A percentile compares a stretch with the other conserved stretches of the same genome.
These are phyloP conservation scores for Chrosomus eos DNA, from an alignment of 2,797 vertebrate species.

Conservation along the genomic window DNA sequence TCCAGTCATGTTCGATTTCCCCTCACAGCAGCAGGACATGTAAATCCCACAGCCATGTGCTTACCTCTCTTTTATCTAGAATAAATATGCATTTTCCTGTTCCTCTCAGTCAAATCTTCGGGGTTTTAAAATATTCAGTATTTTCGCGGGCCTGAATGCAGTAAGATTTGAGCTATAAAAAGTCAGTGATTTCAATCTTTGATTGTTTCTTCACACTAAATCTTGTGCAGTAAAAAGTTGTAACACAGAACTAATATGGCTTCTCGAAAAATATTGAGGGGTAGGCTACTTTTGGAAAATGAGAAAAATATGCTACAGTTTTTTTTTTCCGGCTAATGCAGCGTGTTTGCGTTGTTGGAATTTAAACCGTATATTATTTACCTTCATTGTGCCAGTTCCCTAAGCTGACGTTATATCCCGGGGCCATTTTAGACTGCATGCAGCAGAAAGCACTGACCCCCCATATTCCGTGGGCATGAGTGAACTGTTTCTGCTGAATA, in stretches of 20 bases:
- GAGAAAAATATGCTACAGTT: neutral
- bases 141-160: constrained; percentile 67
- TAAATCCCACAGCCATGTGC: neutral
- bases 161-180: constrained; percentile 66
- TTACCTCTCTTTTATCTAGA: constrained; percentile 40
- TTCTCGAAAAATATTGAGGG: neutral
- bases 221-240: neutral
- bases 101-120: constrained; percentile 61
- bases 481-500: constrained; percentile 42
- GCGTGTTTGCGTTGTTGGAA: neutral
- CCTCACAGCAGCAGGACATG: neutral
- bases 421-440: neutral
- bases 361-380: neutral
- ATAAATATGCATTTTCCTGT: constrained; percentile 60
- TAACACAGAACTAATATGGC: neutral
- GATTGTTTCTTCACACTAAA: constrained; percentile 44
- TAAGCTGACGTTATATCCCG: constrained; percentile 21
- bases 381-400: neutral
- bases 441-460: neutral
- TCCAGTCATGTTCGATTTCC: neutral
- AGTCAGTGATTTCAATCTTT: constrained; percentile 78
- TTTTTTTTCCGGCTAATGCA: neutral
- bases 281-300: neutral
- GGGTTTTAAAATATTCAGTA: constrained; percentile 78
- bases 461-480: constrained; percentile 28